These are phyloP conservation scores for Augochlora pura DNA, from an alignment of 1,140 invertebrate genomes.

Conservation along the genomic window DNA sequence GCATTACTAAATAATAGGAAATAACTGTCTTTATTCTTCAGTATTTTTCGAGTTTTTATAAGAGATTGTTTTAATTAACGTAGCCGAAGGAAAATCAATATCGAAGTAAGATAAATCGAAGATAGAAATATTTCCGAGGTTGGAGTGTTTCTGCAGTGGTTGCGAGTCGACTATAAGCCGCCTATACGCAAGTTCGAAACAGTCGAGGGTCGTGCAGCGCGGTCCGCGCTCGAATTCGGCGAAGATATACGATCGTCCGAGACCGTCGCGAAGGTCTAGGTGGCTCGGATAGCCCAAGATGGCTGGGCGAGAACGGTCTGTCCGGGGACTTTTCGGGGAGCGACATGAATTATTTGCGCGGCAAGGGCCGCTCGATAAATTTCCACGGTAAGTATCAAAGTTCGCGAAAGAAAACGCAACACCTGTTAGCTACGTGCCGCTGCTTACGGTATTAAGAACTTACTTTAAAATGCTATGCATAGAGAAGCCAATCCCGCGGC, in stretches of 20 bases:
- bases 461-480: constrained; percentile 76
- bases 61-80: no score
- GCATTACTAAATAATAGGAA: no score
- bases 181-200: neutral
- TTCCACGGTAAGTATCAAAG: constrained; percentile 69
- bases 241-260: constrained; percentile 20
- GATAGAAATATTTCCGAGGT: no score
- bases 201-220: neutral
- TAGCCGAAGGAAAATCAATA: no score
- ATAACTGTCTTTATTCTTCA: no score
- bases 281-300: neutral
- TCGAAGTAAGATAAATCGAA: no score
- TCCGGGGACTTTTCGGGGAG: constrained; percentile 44
- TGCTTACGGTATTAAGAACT: constrained; percentile 71
- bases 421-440: constrained; percentile 73
- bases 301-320: neutral
- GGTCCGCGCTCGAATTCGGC: no score
- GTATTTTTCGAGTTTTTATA: no score
- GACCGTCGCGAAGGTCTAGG: constrained; percentile 3
- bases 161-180: no score
- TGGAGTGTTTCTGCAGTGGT: no score
- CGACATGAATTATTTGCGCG: constrained; percentile 65
- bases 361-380: constrained; percentile 64
- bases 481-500: constrained; percentile 61
- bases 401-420: constrained; percentile 68